A percentile compares a stretch with the other conserved stretches of the same genome.
Conservation (phyloP, 2,113 vertebrate genomes). For the Argyrosomus japonicus region DNA sequence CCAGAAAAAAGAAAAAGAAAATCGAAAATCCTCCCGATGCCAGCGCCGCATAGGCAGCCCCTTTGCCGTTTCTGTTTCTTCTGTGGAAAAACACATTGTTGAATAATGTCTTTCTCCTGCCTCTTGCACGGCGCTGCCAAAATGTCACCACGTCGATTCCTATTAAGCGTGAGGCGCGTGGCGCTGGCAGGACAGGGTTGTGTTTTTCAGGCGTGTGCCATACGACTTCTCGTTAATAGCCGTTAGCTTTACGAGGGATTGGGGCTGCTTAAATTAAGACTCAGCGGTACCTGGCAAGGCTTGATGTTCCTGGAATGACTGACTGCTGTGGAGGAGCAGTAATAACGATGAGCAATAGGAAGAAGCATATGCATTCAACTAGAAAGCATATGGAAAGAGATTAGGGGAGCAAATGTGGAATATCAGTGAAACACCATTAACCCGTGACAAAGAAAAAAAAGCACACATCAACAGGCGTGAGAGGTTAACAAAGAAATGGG, state of each 20-base stretch:
- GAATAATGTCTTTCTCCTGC: conserved; percentile 64
- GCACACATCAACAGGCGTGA: neutral
- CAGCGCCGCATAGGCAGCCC: conserved; percentile 38
- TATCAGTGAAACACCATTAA: conserved; percentile 27
- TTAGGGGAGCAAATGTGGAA: conserved; percentile 46
- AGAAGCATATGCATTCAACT: neutral
- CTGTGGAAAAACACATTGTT: conserved; percentile 69
- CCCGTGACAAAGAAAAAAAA: conserved; percentile 5
- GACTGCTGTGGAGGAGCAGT: conserved; percentile 15
- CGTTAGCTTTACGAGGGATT: conserved; percentile 62
- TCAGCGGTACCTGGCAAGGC: conserved; percentile 37
- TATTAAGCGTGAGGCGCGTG: conserved; percentile 50
- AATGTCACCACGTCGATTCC: conserved; percentile 65
- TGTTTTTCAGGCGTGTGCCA: conserved; percentile 61
- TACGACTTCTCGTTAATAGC: conserved; percentile 46
- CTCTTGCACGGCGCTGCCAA: conserved; percentile 58
- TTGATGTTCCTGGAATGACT: conserved; percentile 36
- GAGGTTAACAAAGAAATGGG: conserved; percentile 19
- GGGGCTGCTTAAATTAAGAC: conserved; percentile 44
- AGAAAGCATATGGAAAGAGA: conserved; percentile 37
- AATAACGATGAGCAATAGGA: conserved; percentile 14
- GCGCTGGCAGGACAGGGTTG: conserved; percentile 39
- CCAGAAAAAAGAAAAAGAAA: conserved; percentile 29
- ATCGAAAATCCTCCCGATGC: conserved; percentile 36
- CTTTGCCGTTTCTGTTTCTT: conserved; percentile 48